Base-by-base conservation (phyloP, 1,140 invertebrate species). In the Lordiphosa clarofinis region DNA sequence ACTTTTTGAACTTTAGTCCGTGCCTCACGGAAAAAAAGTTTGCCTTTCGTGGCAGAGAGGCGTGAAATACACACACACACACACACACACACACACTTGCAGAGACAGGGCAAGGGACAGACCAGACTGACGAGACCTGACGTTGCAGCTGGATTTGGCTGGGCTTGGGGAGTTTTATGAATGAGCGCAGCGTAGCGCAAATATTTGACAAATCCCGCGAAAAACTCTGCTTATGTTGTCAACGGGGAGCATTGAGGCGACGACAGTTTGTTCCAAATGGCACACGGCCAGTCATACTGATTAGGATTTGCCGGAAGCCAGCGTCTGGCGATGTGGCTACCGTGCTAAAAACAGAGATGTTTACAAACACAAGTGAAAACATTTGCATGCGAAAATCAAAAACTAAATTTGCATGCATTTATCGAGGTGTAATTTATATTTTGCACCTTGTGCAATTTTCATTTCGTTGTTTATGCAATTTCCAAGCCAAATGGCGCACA, bases 201-300 rank as follows among this genome's bases (percentile, higher is more conserved):
- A 81, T 81, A 81, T 82, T 81, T 81, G 76, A 81, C 76, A 81
- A 81, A 81, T 82, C 76, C 76, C 72, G 76, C 76, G 76, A 76
- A 81, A 82, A 46, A 74, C 67, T 69, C 76, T 78, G 76, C 75
- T 82, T 81, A 81, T 82, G 76, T 81, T 81, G 75, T 79, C 75
- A 79, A 56, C 76, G 12, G 56, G 35, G 35, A 11, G 11, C 53
- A 37, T 15, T 15, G 46, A 44, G 48, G 48, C 63, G 47, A 33
- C 35, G 36, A 19, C 46, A 40, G 40, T 48, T 15, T 39, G 61
- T 28, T 28, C 53, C 38, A 73, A 66, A 67, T 72, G 28, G 39
- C 38, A 43, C 54, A 67, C 19, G 48, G 11, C 13, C 28, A 53
- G 54, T 19, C 54, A 46, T 49, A 53, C 38, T 57, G 48, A 50